Base-by-base conservation (phyloP, 2,888 invertebrate species). In the Stramonita haemastoma region DNA sequence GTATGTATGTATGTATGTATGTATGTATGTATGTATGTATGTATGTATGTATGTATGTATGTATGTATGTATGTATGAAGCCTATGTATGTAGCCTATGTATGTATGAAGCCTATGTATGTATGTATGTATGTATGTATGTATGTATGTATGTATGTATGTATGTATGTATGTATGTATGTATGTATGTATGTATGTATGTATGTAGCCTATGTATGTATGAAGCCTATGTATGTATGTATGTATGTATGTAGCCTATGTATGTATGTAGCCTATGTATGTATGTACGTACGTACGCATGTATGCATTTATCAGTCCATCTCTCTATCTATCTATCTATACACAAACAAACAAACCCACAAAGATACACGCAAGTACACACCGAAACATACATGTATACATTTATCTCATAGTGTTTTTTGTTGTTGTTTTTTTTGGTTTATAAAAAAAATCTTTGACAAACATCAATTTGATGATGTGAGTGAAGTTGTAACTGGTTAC, bases 111-210 rank as follows among this genome's bases (percentile, higher is more conserved):
- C n/a, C n/a, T 77, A 29, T 77, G 77, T 77, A 29, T 77, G 77
- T 77, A 29, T 77, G 77, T 77, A n/a, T 77, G 77, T 77, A n/a
- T 77, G 29, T 77, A 29, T 77, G 77, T 77, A 29, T 77, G 77
- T 77, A n/a, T 77, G 29, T n/a, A 29, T 77, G 77, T 77, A 29
- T 77, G 77, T 77, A 29, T 77, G 77, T 77, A 77, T 77, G 29
- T 77, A 77, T 77, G 77, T 77, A 11, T 77, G 77, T 77, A 29
- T 77, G 77, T 77, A 29, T 77, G 77, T 77, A 29, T 77, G 77
- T 29, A 29, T 77, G 77, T 29, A 29, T 77, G n/a, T 77, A 29
- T 77, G 11, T 77, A 29, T 77, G n/a, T 77, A 11, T 77, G 29
- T 77, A 26, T 77, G 77, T 77, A 19, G 19, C 19, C 11, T 60